Conservation (phyloP, 2,888 invertebrate genomes). For the Rhodophaea formosa region DNA sequence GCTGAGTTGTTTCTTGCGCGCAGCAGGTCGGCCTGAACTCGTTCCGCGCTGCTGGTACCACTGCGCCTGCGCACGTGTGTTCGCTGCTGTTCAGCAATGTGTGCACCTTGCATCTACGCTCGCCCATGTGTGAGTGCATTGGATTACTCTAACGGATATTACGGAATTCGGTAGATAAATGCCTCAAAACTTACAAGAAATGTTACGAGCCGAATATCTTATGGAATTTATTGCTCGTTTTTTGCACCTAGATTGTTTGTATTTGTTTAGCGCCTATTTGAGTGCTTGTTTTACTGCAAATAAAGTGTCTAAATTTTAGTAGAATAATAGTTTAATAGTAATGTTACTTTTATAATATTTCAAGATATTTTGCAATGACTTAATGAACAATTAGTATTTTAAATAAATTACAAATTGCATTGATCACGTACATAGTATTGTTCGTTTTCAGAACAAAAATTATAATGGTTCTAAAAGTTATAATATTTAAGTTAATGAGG, state of each 20-base stretch:
- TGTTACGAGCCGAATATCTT: constrained; percentile 22
- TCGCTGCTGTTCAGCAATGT: constrained; percentile 37
- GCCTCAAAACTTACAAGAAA: constrained; percentile 46
- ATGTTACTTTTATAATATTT: too few species aligned
- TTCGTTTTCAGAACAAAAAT: too few species aligned
- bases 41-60: constrained; percentile 64
- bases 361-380: too few species aligned
- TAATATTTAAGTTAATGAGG: constrained; percentile 1
- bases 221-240: constrained; percentile 14
- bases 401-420: too few species aligned
- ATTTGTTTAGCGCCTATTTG: constrained; percentile 8
- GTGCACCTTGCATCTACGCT: constrained; percentile 18
- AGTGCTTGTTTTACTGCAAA: constrained; percentile 1
- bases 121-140: constrained; percentile 40
- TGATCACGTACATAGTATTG: too few species aligned
- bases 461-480: too few species aligned
- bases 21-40: constrained; percentile 74
- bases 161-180: constrained; percentile 73
- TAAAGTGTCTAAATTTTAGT: not conserved
- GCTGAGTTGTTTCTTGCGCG: constrained; percentile 79
- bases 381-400: too few species aligned
- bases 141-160: constrained; percentile 78
- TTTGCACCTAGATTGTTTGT: constrained; percentile 8
- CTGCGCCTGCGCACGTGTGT: constrained; percentile 67
- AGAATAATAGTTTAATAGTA: not conserved